These are phyloP conservation scores for Caenorhabditis sulstoni DNA, from an alignment of 2,888 invertebrate genomes.

Conservation along the genomic window DNA sequence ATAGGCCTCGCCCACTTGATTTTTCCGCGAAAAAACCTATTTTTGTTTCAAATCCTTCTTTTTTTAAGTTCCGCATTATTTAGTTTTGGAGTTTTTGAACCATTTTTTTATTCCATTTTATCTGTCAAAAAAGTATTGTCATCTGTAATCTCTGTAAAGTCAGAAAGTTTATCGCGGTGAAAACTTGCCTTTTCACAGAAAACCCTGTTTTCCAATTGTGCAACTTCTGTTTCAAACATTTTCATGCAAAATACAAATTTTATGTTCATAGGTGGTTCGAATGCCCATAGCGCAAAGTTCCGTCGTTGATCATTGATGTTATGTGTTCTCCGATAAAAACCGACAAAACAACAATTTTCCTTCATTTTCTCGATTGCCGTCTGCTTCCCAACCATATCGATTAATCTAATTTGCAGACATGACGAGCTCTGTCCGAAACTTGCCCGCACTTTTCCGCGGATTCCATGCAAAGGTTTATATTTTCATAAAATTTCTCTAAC, in stretches of 20 bases:
- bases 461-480: slow-evolving; percentile 43
- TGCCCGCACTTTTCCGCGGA: slow-evolving; percentile 50
- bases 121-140: no score
- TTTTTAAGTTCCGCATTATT: neutral
- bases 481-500: neutral
- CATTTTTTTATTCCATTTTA: no score
- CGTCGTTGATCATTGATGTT: slow-evolving; percentile 43
- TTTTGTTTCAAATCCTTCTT: neutral
- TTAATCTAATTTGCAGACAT: slow-evolving; percentile 38
- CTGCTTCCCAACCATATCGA: neutral
- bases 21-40: slow-evolving; percentile 20
- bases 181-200: no score
- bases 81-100: no score
- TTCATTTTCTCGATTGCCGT: neutral
- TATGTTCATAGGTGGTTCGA: neutral
- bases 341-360: neutral
- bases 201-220: no score
- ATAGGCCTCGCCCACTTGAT: neutral
- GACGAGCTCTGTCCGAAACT: slow-evolving; percentile 37
- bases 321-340: neutral
- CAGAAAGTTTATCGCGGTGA: no score
- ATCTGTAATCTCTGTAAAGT: no score
- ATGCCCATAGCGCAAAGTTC: slow-evolving; percentile 22
- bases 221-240: no score
- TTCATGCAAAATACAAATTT: no score